These are phyloP conservation scores for Bombyx huttoni DNA, from an alignment of 2,888 invertebrate genomes.

Conservation along the genomic window DNA sequence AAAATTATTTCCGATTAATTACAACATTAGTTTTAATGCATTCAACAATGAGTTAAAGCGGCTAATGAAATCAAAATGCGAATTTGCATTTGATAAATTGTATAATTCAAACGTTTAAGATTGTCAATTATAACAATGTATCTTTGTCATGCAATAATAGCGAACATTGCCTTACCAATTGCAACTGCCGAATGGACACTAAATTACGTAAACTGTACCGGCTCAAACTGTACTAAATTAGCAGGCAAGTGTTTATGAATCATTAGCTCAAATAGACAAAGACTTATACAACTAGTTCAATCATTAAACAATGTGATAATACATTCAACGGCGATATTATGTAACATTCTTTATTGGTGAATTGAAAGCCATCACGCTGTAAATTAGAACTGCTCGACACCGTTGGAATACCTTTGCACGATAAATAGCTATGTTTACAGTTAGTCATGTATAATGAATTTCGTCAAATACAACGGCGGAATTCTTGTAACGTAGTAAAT, in stretches of 20 bases:
- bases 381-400: constrained; percentile 6
- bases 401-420: constrained; percentile 7
- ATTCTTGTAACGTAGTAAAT: constrained; percentile 59
- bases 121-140: constrained; percentile 51
- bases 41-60: constrained; percentile 10
- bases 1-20: neutral
- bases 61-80: constrained; percentile 41
- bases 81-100: constrained; percentile 46
- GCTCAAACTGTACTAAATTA: constrained; percentile 45
- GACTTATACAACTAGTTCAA: constrained; percentile 18
- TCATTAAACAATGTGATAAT: constrained; percentile 11
- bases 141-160: constrained; percentile 63
- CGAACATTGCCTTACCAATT: constrained; percentile 57
- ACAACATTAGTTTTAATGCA: neutral
- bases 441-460: constrained; percentile 50
- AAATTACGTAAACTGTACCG: constrained; percentile 60
- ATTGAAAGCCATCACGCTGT: constrained; percentile 1
- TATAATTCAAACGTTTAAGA: constrained; percentile 56
- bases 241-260: constrained; percentile 53
- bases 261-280: constrained; percentile 40
- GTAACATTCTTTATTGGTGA: constrained; percentile 3
- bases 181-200: constrained; percentile 54
- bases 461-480: constrained; percentile 38
- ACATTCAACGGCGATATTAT: constrained; percentile 13
- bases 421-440: constrained; percentile 27